phyloP scores from a whole-genome alignment of 2,113 vertebrate species.

The Saccopteryx bilineata region DNA sequence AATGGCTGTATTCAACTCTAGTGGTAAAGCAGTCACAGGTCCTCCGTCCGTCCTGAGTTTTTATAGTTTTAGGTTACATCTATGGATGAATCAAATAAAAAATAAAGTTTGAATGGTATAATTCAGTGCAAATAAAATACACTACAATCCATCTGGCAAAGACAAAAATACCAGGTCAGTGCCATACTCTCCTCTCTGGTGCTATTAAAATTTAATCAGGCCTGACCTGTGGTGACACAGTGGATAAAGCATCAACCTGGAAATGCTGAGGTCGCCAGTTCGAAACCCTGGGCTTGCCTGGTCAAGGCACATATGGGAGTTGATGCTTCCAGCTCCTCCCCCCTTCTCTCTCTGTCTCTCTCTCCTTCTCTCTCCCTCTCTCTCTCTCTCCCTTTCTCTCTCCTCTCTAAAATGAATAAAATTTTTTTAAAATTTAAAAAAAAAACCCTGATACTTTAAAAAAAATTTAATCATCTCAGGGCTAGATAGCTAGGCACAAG shows the following conservation, averaged over 20 bases:
- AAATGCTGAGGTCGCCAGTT: too few relatives aligned
- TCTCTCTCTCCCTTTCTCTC: too few relatives aligned
- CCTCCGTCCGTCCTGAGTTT: background rate
- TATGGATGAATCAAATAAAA: background rate
- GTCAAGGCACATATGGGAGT: too few relatives aligned
- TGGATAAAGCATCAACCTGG: too few relatives aligned
- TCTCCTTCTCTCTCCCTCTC: too few relatives aligned
- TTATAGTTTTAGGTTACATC: slow-evolving; percentile 5
- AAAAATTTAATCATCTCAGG: background rate
- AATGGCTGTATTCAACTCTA: background rate
- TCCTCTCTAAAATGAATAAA: too few relatives aligned
- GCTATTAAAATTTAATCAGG: background rate
- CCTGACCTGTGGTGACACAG: too few relatives aligned
- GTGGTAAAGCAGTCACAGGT: background rate
- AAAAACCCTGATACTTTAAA: too few relatives aligned
- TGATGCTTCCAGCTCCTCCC: too few relatives aligned
- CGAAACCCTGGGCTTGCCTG: too few relatives aligned
- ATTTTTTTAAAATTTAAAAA: too few relatives aligned
- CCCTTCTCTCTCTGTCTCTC: too few relatives aligned
- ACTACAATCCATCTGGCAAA: slow-evolving; percentile 15
- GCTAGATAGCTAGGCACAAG: background rate
- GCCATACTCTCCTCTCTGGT: background rate
- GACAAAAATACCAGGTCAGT: background rate
- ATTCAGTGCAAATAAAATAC: slow-evolving; percentile 16
- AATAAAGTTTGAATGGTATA: slow-evolving; percentile 7